Base-by-base conservation (phyloP, 2,113 vertebrate species). In the Mionectes macconnelli region DNA sequence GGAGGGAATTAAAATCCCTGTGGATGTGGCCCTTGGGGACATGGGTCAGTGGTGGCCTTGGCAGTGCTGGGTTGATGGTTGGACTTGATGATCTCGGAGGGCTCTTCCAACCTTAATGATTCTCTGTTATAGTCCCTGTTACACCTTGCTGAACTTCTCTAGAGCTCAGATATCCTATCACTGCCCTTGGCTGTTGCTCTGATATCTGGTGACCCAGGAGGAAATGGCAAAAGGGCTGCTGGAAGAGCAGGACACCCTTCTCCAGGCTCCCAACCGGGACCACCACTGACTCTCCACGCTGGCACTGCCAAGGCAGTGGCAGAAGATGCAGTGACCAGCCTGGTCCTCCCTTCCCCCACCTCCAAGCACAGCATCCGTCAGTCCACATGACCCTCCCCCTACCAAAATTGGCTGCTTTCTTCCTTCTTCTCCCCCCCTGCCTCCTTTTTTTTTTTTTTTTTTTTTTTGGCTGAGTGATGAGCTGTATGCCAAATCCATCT, bases 401-500 rank as follows among this genome's bases (percentile, higher is more conserved):
- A 27, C 89, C 95, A 63, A 94, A 94, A 91, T 4, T 93, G 96
- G 93, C 94, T 93, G 90, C 85, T 76, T 90, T 95, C 87, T 88
- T 66, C 96, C 73, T 70, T 53, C 78, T 88, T 53, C 56, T 28
- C 69, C 47, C 52, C 57, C 62, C 40, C 11, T 13, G 9, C 13
- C 22, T 31, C 78, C 83, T 92, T 96, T 95, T 94, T 93, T 95
- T 94, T 30, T 30, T 30, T 47, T 89, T 92, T 27, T 50, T 90
- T 93, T 96, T 96, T 93, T 94, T 96, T 95, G 93, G 94, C 95
- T 94, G 95, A 94, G 93, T 37, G 94, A 91, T 95, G 93, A 96
- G 96, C 96, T 97, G 95, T 96, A 94, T 95, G 95, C 96, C 96
- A 97, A 97, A 96, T 97, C 96, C 96, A 97, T 97, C 96, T 97